A percentile compares a stretch with the other conserved stretches of the same genome.
These are phyloP conservation scores for Bombyx mandarina DNA, from an alignment of 1,140 invertebrate genomes.

Conservation along the genomic window DNA sequence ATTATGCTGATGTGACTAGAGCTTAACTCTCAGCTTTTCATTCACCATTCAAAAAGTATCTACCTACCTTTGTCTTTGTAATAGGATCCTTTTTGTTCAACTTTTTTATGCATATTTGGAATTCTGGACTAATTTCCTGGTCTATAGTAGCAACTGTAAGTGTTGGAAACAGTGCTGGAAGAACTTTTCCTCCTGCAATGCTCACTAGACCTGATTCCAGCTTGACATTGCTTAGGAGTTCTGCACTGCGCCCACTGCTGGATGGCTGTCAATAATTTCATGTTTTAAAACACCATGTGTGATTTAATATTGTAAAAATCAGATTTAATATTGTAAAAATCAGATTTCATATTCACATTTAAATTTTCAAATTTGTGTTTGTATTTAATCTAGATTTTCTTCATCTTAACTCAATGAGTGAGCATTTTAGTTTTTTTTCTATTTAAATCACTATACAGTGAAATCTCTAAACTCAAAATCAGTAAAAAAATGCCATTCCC, in stretches of 20 bases:
- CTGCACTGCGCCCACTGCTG: conserved; percentile 53
- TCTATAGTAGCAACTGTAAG: conserved; percentile 14
- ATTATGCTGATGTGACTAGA: neutral
- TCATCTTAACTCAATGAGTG: too few relatives aligned
- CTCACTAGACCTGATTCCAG: conserved; percentile 20
- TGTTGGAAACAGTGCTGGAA: conserved; percentile 41
- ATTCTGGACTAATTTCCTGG: neutral
- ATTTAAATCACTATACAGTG: too few relatives aligned
- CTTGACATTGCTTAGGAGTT: conserved; percentile 29
- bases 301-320: too few relatives aligned
- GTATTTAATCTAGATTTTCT: too few relatives aligned
- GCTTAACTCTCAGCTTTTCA: neutral
- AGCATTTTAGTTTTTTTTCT: too few relatives aligned
- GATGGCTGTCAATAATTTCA: conserved; percentile 33
- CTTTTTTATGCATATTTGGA: conserved; percentile 32
- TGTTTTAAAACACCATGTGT: too few relatives aligned
- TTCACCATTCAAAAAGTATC: conserved; percentile 1
- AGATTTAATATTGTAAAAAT: too few relatives aligned
- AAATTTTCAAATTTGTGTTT: too few relatives aligned
- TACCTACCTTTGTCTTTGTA: conserved; percentile 49
- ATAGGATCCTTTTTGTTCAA: conserved; percentile 60
- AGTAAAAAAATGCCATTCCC: too few relatives aligned
- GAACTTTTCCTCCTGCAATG: conserved; percentile 17
- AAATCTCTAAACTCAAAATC: too few relatives aligned
- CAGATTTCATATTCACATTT: too few relatives aligned